These are phyloP conservation scores for Serripes groenlandicus DNA, from an alignment of 2,888 invertebrate species.

Conservation along the genomic window DNA sequence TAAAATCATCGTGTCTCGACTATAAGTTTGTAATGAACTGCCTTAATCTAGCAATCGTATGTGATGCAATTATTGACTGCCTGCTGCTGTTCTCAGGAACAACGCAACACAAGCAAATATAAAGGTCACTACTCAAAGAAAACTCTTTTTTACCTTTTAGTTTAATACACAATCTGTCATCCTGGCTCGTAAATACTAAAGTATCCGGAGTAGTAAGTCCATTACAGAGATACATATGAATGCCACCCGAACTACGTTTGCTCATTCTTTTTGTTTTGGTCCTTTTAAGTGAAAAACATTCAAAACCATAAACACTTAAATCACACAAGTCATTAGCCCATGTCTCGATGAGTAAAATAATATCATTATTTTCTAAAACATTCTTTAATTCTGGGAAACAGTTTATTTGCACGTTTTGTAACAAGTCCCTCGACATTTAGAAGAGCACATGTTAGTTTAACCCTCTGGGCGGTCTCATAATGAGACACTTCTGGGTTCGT, in stretches of 20 bases:
- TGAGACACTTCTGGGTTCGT: too few relatives aligned
- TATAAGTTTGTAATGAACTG: constrained; percentile 3
- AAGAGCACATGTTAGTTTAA: neutral
- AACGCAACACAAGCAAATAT: constrained; percentile 26
- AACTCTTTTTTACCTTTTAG: neutral
- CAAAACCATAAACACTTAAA: neutral
- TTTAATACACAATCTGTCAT: constrained; percentile 11
- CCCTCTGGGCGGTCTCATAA: too few relatives aligned
- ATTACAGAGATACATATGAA: neutral
- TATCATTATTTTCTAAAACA: constrained; percentile 33
- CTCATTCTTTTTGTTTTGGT: neutral
- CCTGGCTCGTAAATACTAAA: neutral
- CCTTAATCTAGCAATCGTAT: constrained; percentile 30
- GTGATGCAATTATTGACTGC: constrained; percentile 13
- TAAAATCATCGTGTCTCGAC: neutral
- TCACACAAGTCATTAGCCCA: neutral
- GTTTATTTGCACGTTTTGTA: constrained; percentile 23
- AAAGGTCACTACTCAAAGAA: constrained; percentile 10
- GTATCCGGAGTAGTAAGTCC: neutral
- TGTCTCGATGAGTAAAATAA: constrained; percentile 39
- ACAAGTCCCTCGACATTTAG: constrained; percentile 27
- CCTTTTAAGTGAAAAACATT: neutral
- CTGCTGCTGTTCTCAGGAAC: neutral
- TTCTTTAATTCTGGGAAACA: constrained; percentile 23
- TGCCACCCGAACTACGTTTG: neutral